Conservation (phyloP, 2,113 vertebrate genomes). For the Thunnus thynnus region DNA sequence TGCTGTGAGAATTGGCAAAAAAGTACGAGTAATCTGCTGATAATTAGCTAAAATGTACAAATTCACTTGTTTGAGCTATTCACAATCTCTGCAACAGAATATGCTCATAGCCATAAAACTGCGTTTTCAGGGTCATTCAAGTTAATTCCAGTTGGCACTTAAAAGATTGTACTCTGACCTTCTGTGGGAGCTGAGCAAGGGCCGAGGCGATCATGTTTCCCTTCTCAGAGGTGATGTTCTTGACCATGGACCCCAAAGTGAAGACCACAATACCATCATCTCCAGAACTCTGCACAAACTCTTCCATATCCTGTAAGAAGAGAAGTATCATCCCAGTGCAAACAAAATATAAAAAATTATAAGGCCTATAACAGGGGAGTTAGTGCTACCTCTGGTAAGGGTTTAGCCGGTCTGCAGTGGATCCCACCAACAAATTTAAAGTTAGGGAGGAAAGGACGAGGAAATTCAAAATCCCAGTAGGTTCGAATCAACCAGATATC, state of each 20-base stretch:
- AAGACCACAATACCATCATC: constrained; percentile 90
- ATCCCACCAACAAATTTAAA: constrained; percentile 93
- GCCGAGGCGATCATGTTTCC: constrained; percentile 88
- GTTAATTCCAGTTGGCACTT: too few relatives aligned
- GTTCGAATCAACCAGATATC: constrained; percentile 94
- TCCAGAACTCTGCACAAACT: constrained; percentile 91
- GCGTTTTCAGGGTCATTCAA: neutral
- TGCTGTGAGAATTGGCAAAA: too few relatives aligned
- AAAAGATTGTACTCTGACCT: constrained; percentile 79
- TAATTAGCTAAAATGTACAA: too few relatives aligned
- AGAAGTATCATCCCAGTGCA: neutral
- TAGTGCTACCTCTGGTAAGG: constrained; percentile 86
- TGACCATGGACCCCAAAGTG: constrained; percentile 89
- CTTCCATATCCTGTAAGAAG: constrained; percentile 89
- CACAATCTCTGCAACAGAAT: too few relatives aligned
- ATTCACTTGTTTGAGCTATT: too few relatives aligned
- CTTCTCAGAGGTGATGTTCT: constrained; percentile 87
- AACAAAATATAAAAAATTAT: too few relatives aligned
- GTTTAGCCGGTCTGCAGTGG: constrained; percentile 92
- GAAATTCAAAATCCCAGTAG: constrained; percentile 95
- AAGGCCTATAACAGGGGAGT: neutral
- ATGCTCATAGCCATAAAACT: neutral
- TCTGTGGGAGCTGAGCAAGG: constrained; percentile 92
- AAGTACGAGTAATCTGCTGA: too few relatives aligned
- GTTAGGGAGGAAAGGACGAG: constrained; percentile 91